Conservation (phyloP, 2,888 invertebrate species). For the Cosmia trapezina region DNA sequence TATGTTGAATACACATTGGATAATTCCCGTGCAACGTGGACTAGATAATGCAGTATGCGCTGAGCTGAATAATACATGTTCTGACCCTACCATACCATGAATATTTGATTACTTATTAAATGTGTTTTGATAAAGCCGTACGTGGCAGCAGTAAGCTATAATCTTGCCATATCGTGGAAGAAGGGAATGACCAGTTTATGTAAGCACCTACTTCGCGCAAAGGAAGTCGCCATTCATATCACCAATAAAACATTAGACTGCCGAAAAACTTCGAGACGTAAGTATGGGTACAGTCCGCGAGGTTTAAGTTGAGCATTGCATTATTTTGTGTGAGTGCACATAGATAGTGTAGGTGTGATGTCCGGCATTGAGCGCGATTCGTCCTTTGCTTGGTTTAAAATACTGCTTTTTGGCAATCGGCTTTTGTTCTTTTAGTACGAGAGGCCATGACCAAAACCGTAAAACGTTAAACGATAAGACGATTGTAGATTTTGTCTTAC, state of each 20-base stretch:
- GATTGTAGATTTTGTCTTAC: too few species aligned
- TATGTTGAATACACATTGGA: conserved; percentile 41
- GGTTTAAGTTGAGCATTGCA: too few species aligned
- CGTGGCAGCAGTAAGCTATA: conserved; percentile 3
- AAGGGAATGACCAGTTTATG: conserved; percentile 22
- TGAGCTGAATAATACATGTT: conserved; percentile 50
- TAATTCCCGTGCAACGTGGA: conserved; percentile 33
- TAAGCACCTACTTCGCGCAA: conserved; percentile 14
- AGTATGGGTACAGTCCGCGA: conserved; percentile 7
- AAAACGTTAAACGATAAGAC: too few species aligned
- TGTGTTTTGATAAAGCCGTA: conserved; percentile 17
- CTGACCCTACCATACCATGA: conserved; percentile 18
- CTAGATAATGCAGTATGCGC: conserved; percentile 20
- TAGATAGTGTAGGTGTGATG: too few species aligned
- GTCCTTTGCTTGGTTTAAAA: too few species aligned
- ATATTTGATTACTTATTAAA: conserved; percentile 44
- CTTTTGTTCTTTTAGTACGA: too few species aligned
- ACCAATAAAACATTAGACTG: conserved; percentile 15
- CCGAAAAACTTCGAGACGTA: not conserved
- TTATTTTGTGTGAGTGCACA: too few species aligned
- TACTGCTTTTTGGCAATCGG: too few species aligned
- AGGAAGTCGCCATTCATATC: conserved; percentile 11
- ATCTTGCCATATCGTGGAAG: not conserved
- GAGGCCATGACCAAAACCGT: too few species aligned
- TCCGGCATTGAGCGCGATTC: too few species aligned